phyloP scores from a whole-genome alignment of 2,797 vertebrate species.

The Cygnus olor region DNA sequence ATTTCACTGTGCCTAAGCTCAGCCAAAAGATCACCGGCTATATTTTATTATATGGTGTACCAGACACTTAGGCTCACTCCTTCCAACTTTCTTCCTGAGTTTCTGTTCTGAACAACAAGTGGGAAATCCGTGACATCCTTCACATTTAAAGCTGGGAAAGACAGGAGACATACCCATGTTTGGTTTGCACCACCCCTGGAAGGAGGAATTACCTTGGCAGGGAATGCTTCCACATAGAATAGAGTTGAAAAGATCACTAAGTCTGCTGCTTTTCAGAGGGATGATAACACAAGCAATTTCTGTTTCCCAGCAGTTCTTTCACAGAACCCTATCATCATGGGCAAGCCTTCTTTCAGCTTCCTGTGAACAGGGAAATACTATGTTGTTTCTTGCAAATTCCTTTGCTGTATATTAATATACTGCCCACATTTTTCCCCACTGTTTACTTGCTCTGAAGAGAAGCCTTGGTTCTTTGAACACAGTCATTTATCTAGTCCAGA shows the following conservation, averaged over 20 bases:
- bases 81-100: not conserved
- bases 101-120: conserved; percentile 19
- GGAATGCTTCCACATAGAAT: not conserved
- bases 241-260: not conserved
- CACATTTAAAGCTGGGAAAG: not conserved
- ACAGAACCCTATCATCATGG: not conserved
- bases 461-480: not conserved
- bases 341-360: not conserved
- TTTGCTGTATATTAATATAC: not conserved
- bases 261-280: not conserved
- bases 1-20: conserved; percentile 9
- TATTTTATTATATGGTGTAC: not conserved
- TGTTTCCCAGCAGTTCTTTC: not conserved
- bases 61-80: not conserved
- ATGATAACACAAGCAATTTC: conserved; percentile 10
- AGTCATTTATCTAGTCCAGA: conserved; percentile 9
- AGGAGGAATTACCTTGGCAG: conserved; percentile 35
- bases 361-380: not conserved
- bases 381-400: conserved; percentile 12
- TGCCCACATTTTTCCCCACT: conserved; percentile 1
- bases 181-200: conserved; percentile 15
- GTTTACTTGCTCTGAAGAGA: conserved; percentile 8
- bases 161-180: conserved; percentile 6
- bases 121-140: conserved; percentile 29
- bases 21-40: not conserved